A percentile compares a stretch with the other conserved stretches of the same genome.
These are phyloP conservation scores for Agriopis leucophaearia DNA, from an alignment of 2,888 invertebrate genomes.

Conservation along the genomic window DNA sequence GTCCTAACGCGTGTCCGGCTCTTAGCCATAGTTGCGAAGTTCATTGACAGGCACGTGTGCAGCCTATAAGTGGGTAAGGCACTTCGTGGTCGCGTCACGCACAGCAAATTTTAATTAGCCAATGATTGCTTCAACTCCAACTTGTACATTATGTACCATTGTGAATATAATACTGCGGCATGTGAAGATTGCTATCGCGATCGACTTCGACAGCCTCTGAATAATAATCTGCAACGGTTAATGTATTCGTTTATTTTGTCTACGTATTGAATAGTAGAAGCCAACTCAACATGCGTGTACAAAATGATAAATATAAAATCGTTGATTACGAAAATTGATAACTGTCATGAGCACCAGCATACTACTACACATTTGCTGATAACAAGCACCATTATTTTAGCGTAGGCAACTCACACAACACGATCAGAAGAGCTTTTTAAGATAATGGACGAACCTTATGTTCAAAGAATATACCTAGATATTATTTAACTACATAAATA, in stretches of 20 bases:
- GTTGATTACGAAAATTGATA: not conserved
- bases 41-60: constrained; percentile 86
- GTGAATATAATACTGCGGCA: constrained; percentile 64
- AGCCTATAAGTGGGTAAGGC: constrained; percentile 79
- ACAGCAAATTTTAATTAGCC: constrained; percentile 84
- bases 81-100: constrained; percentile 80
- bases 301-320: constrained; percentile 11
- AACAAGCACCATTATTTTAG: not conserved
- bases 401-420: not conserved
- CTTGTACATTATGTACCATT: constrained; percentile 66
- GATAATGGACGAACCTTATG: not conserved
- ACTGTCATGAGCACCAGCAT: not conserved
- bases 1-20: constrained; percentile 64
- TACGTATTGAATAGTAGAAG: constrained; percentile 24
- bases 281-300: not conserved
- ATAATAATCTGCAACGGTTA: constrained; percentile 69
- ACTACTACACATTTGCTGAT: constrained; percentile 5
- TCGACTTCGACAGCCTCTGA: constrained; percentile 63
- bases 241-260: constrained; percentile 37
- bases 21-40: constrained; percentile 75
- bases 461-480: not conserved
- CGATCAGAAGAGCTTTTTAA: constrained; percentile 1
- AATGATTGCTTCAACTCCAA: constrained; percentile 75
- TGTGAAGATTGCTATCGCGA: constrained; percentile 72
- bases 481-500: not conserved